phyloP scores from a whole-genome alignment of 2,888 invertebrate species.

The Zelleria hepariella region DNA sequence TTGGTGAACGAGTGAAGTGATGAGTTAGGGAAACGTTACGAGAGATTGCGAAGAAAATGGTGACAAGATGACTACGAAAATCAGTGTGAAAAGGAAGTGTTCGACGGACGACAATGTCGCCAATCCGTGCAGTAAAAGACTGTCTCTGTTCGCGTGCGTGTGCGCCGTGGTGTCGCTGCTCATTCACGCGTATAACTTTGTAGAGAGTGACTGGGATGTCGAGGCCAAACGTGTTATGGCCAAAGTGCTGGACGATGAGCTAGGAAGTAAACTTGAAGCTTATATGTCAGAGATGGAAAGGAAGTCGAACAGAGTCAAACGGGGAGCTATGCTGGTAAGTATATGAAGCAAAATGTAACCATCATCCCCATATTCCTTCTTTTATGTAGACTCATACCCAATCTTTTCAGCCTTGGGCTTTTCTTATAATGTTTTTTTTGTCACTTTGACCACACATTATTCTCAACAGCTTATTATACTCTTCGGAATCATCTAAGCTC shows the following conservation, averaged over 20 bases:
- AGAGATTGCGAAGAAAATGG: constrained; percentile 8
- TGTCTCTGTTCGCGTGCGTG: constrained; percentile 46
- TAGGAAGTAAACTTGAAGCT: constrained; percentile 42
- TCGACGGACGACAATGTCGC: constrained; percentile 20
- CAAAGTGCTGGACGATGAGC: constrained; percentile 32
- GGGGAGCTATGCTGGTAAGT: constrained; percentile 59
- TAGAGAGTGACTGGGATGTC: constrained; percentile 27
- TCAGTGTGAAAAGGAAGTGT: constrained; percentile 14
- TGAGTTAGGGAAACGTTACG: neutral
- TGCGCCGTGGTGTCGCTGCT: constrained; percentile 51
- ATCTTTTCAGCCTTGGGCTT: no score
- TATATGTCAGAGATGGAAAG: constrained; percentile 33
- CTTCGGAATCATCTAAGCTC: no score
- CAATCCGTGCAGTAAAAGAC: constrained; percentile 35
- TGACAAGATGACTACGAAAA: constrained; percentile 11
- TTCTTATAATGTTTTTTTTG: no score
- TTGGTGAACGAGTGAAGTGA: neutral
- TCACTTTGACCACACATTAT: no score
- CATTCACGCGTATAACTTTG: constrained; percentile 45
- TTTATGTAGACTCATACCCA: no score
- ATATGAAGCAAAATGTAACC: no score
- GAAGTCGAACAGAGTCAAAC: constrained; percentile 33
- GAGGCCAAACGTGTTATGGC: constrained; percentile 18
- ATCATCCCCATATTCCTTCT: no score
- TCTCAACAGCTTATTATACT: no score